Conservation (phyloP, 2,113 vertebrate species). For the Natator depressus region DNA sequence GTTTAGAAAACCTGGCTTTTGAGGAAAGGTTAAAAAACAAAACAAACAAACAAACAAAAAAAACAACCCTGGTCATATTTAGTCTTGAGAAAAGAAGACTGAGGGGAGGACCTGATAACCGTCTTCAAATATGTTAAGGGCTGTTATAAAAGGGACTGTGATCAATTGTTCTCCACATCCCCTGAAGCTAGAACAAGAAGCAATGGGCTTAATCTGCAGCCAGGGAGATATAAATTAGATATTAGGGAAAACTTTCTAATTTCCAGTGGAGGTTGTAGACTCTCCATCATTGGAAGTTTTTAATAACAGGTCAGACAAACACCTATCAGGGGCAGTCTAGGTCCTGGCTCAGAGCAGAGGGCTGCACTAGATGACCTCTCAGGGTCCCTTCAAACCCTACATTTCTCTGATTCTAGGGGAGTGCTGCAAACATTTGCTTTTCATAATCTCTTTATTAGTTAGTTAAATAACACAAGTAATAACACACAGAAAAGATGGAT, state of each 20-base stretch:
- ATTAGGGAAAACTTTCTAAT: not conserved
- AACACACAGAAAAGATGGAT: constrained; percentile 11
- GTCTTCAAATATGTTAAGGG: not conserved
- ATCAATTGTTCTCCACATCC: not conserved
- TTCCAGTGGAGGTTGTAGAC: not conserved
- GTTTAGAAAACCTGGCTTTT: not conserved
- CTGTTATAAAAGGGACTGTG: not conserved
- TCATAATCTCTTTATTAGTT: constrained; percentile 9
- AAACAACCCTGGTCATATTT: not conserved
- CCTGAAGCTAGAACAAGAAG: not conserved
- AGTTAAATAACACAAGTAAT: constrained; percentile 13
- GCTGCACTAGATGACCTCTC: not conserved
- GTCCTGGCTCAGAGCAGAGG: not conserved
- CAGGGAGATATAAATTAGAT: not conserved
- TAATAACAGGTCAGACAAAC: not conserved
- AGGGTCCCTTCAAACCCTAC: not conserved
- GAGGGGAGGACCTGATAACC: not conserved
- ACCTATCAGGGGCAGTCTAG: not conserved
- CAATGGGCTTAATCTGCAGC: not conserved
- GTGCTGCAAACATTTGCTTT: not conserved
- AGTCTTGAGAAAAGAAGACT: not conserved
- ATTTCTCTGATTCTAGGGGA: not conserved
- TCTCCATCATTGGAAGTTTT: not conserved
- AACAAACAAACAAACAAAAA: not conserved
- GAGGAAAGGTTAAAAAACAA: not conserved